These are phyloP conservation scores for Corythornis madagascariensis DNA, from an alignment of 2,113 vertebrate genomes.

Conservation along the genomic window DNA sequence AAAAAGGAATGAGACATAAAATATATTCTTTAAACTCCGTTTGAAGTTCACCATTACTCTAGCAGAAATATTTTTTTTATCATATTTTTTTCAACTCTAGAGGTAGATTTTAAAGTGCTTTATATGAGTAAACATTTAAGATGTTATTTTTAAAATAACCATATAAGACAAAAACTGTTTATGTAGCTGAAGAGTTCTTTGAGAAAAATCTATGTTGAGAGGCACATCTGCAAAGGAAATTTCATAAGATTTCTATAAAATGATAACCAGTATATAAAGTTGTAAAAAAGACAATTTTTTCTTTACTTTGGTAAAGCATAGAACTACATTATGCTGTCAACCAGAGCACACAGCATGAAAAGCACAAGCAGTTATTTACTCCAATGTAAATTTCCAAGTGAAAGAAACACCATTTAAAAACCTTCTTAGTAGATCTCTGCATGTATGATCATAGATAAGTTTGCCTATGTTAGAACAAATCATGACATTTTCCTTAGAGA, in stretches of 20 bases:
- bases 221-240: background rate
- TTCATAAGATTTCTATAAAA: background rate
- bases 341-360: background rate
- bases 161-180: background rate
- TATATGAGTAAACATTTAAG: background rate
- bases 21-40: background rate
- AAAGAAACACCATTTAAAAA: background rate
- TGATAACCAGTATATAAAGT: background rate
- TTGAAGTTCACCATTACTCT: background rate
- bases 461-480: background rate
- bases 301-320: background rate
- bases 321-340: background rate
- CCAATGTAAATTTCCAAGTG: background rate
- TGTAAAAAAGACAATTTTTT: background rate
- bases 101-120: background rate
- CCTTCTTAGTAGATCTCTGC: background rate
- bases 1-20: background rate
- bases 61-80: background rate
- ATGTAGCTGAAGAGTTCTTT: background rate
- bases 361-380: background rate
- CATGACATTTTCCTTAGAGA: background rate
- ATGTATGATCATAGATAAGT: rapidly evolving
- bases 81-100: background rate
- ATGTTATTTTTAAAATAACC: background rate
- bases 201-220: background rate